Percentiles rank a stretch among this genome's conserved stretches.
phyloP scores from a whole-genome alignment of 2,797 vertebrate species.

The Cyclopterus lumpus region DNA sequence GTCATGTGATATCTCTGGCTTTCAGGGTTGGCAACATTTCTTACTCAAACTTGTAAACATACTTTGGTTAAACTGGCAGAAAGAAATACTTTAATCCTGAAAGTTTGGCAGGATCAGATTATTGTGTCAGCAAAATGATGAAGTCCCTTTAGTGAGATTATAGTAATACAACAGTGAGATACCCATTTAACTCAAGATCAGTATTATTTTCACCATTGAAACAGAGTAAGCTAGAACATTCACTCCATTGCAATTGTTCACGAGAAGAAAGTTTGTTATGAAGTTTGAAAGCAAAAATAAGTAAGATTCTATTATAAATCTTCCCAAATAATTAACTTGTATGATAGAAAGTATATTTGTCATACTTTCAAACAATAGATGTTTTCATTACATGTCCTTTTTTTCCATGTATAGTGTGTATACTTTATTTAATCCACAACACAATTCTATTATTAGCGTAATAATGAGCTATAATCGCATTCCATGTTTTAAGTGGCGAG shows the following conservation, averaged over 20 bases:
- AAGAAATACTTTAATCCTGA: constrained; percentile 9
- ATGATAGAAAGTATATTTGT: background rate
- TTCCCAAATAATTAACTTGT: background rate
- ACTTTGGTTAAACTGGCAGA: constrained; percentile 9
- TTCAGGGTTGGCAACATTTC: constrained; percentile 36
- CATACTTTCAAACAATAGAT: background rate
- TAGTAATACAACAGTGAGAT: background rate
- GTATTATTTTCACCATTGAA: background rate
- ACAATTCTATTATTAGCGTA: background rate
- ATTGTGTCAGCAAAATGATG: background rate
- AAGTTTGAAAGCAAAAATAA: background rate
- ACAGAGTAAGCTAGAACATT: background rate
- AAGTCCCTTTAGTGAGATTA: background rate
- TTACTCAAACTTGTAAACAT: constrained; percentile 15
- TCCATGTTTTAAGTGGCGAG: background rate
- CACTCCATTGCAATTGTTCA: background rate
- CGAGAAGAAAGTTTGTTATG: background rate
- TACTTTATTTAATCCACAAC: background rate
- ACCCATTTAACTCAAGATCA: background rate
- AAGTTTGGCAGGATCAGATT: background rate
- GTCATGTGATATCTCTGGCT: constrained; percentile 79
- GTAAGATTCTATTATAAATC: background rate
- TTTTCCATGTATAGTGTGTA: background rate
- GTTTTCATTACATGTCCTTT: background rate
- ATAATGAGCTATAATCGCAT: background rate